phyloP scores from a whole-genome alignment of 2,113 vertebrate genomes.

The Rana temporaria region DNA sequence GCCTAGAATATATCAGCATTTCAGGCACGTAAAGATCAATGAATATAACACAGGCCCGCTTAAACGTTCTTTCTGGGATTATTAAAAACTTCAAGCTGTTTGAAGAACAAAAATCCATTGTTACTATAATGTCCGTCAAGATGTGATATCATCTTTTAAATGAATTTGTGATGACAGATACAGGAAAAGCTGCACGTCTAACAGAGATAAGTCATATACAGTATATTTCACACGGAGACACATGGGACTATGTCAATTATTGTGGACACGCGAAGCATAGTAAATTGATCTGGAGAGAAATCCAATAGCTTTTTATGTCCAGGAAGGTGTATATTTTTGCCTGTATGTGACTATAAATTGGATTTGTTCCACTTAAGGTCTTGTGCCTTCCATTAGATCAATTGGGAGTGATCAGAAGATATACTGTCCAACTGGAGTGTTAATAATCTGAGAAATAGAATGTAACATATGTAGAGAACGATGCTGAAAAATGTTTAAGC shows the following conservation, averaged over 20 bases:
- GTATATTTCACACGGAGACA: not conserved
- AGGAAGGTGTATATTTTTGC: not conserved
- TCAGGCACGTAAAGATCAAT: too few relatives aligned
- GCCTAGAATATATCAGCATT: too few relatives aligned
- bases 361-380: not conserved
- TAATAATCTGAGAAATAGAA: too few relatives aligned
- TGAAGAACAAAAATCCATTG: not conserved
- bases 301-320: not conserved
- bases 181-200: not conserved
- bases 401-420: not conserved
- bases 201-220: not conserved
- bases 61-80: too few relatives aligned
- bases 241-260: not conserved
- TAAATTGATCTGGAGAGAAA: conserved; percentile 3
- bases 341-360: not conserved
- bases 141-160: not conserved
- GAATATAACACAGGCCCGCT: too few relatives aligned
- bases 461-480: too few relatives aligned
- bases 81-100: too few relatives aligned
- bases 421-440: too few relatives aligned
- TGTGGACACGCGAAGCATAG: not conserved
- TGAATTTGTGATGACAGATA: not conserved
- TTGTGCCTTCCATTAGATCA: not conserved
- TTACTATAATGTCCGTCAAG: not conserved
- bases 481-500: too few relatives aligned